Evolutionary conservation across 2,797 vertebrate genomes (phyloP).

Genomic region (Decapterus maruadsi): DNA sequence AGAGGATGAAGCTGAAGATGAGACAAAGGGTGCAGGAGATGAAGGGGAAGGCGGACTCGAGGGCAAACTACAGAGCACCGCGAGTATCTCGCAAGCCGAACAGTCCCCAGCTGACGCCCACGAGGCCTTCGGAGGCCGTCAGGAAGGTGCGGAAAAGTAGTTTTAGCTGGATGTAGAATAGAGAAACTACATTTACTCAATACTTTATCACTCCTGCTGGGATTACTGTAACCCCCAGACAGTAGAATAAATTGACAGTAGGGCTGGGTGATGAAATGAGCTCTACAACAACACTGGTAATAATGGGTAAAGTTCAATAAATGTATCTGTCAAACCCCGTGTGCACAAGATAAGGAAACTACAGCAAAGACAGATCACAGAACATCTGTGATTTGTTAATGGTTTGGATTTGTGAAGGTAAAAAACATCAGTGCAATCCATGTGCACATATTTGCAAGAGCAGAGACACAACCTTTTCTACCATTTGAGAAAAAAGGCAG

Average conservation of each 20-base stretch:
- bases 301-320: not conserved
- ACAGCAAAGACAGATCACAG: not conserved
- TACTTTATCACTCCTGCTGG: not conserved
- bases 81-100: constrained; percentile 33
- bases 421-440: not conserved
- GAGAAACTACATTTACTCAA: not conserved
- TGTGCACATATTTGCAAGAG: not conserved
- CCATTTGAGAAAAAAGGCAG: not conserved
- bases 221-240: too few species aligned
- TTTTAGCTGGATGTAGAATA: constrained; percentile 32
- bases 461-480: not conserved
- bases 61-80: constrained; percentile 13
- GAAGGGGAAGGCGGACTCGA: constrained; percentile 1
- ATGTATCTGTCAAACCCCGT: not conserved
- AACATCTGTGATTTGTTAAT: not conserved
- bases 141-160: constrained; percentile 62
- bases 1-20: constrained; percentile 15
- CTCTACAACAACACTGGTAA: not conserved
- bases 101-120: constrained; percentile 23
- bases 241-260: not conserved
- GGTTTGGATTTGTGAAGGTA: not conserved
- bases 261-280: not conserved
- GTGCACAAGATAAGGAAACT: not conserved
- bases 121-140: constrained; percentile 46
- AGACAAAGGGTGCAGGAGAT: not conserved